phyloP scores from a whole-genome alignment of 2,797 vertebrate genomes.

The Gymnocypris eckloni region DNA sequence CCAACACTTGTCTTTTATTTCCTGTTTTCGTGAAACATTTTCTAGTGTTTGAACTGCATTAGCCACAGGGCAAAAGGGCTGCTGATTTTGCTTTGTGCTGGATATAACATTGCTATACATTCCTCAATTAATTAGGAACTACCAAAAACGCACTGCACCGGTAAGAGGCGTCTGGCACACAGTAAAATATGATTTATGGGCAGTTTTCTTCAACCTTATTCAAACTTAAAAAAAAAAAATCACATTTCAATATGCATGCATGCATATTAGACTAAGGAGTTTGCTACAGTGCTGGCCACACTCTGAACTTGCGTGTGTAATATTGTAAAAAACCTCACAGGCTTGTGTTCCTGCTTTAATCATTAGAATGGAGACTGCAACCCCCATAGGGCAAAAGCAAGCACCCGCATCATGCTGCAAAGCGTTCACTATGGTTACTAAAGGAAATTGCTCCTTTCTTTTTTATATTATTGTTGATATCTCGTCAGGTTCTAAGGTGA shows the following conservation, averaged over 20 bases:
- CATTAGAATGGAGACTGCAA: conserved; percentile 33
- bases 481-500: conserved; percentile 23
- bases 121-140: conserved; percentile 48
- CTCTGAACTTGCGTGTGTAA: conserved; percentile 41
- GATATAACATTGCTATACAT: background rate
- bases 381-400: conserved; percentile 32
- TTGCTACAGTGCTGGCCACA: conserved; percentile 27
- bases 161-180: conserved; percentile 35
- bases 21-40: conserved; percentile 23
- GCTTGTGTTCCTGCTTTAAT: conserved; percentile 52
- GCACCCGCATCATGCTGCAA: conserved; percentile 25
- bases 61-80: conserved; percentile 4
- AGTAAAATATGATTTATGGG: conserved; percentile 40
- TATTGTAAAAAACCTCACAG: conserved; percentile 45
- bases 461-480: conserved; percentile 34
- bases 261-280: conserved; percentile 23
- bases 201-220: background rate
- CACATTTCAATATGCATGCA: conserved; percentile 37
- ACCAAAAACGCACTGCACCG: conserved; percentile 22
- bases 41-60: conserved; percentile 35
- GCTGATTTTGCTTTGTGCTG: conserved; percentile 28
- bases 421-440: conserved; percentile 49
- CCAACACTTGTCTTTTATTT: conserved; percentile 27
- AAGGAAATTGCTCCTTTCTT: conserved; percentile 37
- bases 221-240: conserved; percentile 9